Evolutionary conservation across 2,113 vertebrate species (phyloP), one percentile per base, ranked within the genome.

Genomic region (Sinocyclocheilus rhinocerous): DNA sequence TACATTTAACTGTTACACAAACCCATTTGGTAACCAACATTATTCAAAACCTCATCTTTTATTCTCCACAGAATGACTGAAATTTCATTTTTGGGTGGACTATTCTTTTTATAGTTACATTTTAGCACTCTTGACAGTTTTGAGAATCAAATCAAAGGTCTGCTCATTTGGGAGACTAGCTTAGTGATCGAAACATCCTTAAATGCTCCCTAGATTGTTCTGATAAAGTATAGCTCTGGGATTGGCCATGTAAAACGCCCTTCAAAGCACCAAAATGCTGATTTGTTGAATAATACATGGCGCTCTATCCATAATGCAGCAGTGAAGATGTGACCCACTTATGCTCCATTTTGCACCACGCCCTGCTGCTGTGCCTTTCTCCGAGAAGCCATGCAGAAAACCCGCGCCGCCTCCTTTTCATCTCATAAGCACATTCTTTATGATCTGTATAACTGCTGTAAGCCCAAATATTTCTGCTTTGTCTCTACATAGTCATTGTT

Each of bases 231-330:
- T 1, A 22, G 12, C 39, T 52, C 15, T 50, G 59, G 36, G 18
- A 69, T 84, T 42, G 57, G 26, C 24, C 24, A 76, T 6, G 45
- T n/a, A 65, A 83, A 72, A 57, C 13, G 22, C 24, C 26, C 72
- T 45, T 84, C 70, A 87, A 75, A 87, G 86, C 83, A 6, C 26
- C 42, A 59, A 36, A 77, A 36, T 55, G 36, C 75, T 42, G 88
- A 67, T 26, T 75, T 45, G 73, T 12, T 93, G 70, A 91, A 93
- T 93, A 90, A 93, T 88, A 48, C 48, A 93, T 90, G 67, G 42
- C 13, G 48, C 6, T 76, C 65, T 81, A 70, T 89, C 73, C 39
- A 88, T 91, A 88, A 89, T 90, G 86, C 86, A 89, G 76, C 69
- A 63, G 73, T 10, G 79, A 77, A 65, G 45, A 87, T 29, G 33